These are phyloP conservation scores for Ibidorhyncha struthersii DNA, from an alignment of 2,113 vertebrate species.

Conservation along the genomic window DNA sequence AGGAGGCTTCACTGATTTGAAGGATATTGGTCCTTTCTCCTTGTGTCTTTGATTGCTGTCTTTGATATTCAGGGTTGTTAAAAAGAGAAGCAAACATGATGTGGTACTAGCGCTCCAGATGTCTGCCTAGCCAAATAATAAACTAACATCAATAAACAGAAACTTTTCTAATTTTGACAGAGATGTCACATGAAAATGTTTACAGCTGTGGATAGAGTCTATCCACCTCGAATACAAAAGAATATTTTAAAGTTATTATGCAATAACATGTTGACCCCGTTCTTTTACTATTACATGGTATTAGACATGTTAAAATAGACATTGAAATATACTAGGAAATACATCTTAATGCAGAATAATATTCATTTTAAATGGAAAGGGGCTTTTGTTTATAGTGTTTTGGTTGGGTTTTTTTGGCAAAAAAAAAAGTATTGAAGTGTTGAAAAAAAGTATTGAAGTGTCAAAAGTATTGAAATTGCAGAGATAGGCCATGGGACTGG, in stretches of 20 bases:
- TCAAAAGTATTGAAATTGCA: background rate
- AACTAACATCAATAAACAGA: background rate
- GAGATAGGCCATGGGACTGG: no score
- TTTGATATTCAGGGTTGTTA: background rate
- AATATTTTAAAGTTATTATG: background rate
- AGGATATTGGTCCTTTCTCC: background rate
- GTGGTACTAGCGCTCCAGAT: background rate
- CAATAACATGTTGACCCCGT: background rate
- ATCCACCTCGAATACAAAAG: background rate
- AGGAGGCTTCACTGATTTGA: background rate
- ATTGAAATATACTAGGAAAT: background rate
- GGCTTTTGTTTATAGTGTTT: background rate
- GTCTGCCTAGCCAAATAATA: background rate
- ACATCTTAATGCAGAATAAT: background rate
- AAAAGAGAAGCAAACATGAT: background rate
- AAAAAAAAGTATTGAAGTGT: background rate
- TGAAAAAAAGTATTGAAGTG: background rate
- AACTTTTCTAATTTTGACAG: background rate
- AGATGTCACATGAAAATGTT: background rate
- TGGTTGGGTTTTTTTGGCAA: fast-evolving
- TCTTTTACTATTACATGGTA: background rate
- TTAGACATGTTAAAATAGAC: background rate
- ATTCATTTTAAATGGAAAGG: background rate
- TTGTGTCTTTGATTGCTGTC: background rate
- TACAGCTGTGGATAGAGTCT: background rate